phyloP scores from a whole-genome alignment of 2,888 invertebrate species.

The Strigamia crassipes region DNA sequence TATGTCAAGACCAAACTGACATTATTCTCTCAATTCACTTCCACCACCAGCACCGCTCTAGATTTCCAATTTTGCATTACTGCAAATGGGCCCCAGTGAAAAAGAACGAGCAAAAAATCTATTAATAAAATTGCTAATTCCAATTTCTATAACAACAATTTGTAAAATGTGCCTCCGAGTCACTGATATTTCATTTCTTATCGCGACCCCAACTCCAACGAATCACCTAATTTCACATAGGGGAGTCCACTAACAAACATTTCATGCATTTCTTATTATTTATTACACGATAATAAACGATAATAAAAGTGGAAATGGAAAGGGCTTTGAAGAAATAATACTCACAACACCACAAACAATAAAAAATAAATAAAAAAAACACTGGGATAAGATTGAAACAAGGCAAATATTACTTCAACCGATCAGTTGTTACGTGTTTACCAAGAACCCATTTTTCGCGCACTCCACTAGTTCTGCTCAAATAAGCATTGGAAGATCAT shows the following conservation, averaged over 20 bases:
- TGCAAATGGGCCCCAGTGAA: not conserved
- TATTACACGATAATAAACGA: not conserved
- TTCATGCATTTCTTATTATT: not conserved
- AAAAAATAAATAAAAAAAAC: not conserved
- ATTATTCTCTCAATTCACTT: not conserved
- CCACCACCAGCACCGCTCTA: not conserved
- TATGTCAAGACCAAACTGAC: not conserved
- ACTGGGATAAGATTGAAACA: not conserved
- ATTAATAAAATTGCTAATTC: constrained; percentile 9
- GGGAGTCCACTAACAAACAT: not conserved
- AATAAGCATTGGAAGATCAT: not conserved
- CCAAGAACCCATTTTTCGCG: not conserved
- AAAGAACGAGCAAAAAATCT: not conserved
- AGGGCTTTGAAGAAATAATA: not conserved
- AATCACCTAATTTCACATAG: constrained; percentile 1
- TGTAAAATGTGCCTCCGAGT: constrained; percentile 18
- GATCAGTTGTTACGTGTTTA: constrained; percentile 2
- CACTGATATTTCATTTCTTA: constrained; percentile 29
- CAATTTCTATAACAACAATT: constrained; percentile 21
- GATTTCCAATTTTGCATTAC: not conserved
- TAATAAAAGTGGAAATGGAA: not conserved
- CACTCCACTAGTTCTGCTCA: constrained; percentile 5
- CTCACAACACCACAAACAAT: not conserved
- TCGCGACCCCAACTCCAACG: not conserved
- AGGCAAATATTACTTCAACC: not conserved